phyloP scores from a whole-genome alignment of 2,113 vertebrate genomes.

The Cheirogaleus medius region DNA sequence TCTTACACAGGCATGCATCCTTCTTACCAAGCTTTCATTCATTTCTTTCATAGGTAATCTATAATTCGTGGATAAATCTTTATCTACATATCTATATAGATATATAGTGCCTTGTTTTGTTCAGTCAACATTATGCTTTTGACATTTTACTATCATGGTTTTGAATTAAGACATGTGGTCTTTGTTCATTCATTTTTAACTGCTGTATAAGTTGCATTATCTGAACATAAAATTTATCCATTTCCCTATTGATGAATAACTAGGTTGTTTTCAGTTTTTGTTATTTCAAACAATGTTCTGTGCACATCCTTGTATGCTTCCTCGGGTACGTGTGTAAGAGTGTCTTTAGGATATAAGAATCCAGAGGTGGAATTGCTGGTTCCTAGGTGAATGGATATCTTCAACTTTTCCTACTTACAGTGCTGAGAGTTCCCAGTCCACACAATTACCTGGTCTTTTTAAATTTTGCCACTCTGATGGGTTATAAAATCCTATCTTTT shows the following conservation, averaged over 20 bases:
- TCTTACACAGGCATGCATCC: no score
- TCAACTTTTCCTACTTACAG: neutral
- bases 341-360: neutral
- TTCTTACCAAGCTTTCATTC: neutral
- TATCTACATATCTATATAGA: neutral
- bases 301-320: neutral
- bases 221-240: neutral
- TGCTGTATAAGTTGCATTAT: neutral
- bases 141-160: neutral
- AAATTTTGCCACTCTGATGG: neutral
- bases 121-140: neutral
- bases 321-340: neutral
- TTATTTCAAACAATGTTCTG: neutral
- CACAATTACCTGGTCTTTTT: neutral
- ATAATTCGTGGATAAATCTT: neutral
- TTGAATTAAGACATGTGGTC: neutral
- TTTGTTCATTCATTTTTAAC: neutral
- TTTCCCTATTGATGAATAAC: neutral
- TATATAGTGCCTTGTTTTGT: neutral
- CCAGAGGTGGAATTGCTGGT: neutral
- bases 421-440: no score
- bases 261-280: neutral
- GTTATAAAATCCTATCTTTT: neutral
- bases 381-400: neutral
- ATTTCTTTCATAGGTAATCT: neutral